Conservation (phyloP, 2,113 vertebrate genomes). For the Cairina moschata region DNA sequence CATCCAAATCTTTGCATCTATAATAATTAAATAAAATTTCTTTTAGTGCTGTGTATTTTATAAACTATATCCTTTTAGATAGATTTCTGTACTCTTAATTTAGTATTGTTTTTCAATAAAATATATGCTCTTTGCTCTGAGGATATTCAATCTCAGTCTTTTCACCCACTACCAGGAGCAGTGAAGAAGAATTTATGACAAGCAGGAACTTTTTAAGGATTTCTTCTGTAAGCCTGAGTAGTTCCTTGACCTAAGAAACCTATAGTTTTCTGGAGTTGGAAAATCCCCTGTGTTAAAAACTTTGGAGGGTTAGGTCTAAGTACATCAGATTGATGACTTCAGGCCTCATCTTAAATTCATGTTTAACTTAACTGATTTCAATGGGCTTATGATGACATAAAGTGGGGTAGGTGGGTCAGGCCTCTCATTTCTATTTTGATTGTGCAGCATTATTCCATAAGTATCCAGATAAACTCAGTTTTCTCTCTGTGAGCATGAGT, state of each 20-base stretch:
- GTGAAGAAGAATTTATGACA: slow-evolving; percentile 9
- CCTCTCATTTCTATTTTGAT: slow-evolving; percentile 7
- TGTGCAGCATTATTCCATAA: neutral
- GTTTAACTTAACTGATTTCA: slow-evolving; percentile 30
- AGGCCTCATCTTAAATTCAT: slow-evolving; percentile 26
- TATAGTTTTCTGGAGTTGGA: neutral
- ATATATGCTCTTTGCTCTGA: neutral
- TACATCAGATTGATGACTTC: slow-evolving; percentile 32
- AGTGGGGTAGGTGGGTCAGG: neutral
- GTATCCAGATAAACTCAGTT: neutral
- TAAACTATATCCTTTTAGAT: neutral
- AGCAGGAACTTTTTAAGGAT: neutral
- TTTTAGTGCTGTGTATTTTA: neutral
- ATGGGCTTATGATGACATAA: neutral
- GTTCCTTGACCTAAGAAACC: slow-evolving; percentile 30
- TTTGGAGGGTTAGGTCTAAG: neutral
- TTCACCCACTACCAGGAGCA: neutral
- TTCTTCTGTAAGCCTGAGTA: neutral
- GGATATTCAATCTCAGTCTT: neutral
- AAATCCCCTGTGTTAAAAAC: neutral
- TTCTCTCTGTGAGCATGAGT: neutral
- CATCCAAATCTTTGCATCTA: neutral
- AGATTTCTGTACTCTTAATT: neutral
- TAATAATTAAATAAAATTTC: neutral
- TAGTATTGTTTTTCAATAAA: slow-evolving; percentile 10